Conservation (phyloP, 2,113 vertebrate species). For the Callithrix jacchus region DNA sequence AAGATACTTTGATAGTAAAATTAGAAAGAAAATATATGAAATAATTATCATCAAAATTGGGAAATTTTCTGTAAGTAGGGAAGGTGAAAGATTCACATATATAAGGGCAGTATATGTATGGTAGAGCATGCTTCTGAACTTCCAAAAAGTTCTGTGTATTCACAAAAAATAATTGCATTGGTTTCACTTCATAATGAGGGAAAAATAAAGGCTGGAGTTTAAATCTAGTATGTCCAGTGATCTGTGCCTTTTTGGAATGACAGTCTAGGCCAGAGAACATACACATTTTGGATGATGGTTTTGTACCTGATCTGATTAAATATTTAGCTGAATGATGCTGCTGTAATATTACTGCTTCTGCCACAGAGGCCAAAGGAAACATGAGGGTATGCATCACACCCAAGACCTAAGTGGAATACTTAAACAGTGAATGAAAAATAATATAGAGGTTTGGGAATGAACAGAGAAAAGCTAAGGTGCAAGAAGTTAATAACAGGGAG, state of each 20-base stretch:
- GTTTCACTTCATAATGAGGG: not conserved
- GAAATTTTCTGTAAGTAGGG: not conserved
- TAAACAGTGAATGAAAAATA: not conserved
- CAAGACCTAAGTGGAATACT: not conserved
- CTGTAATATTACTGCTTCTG: not conserved
- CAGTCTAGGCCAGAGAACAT: not conserved
- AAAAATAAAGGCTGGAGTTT: not conserved
- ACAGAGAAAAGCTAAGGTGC: not conserved
- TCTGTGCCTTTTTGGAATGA: not conserved
- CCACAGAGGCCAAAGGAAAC: not conserved
- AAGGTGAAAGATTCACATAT: not conserved
- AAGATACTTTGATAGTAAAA: not conserved
- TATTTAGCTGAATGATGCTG: not conserved
- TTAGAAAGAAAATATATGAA: not conserved
- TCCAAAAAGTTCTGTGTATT: not conserved
- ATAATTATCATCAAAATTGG: not conserved
- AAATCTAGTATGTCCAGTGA: not conserved
- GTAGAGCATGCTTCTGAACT: accelerated
- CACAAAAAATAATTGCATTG: not conserved
- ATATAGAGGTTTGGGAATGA: not conserved
- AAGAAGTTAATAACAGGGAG: not conserved
- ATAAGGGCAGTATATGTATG: not conserved
- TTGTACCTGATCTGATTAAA: not conserved
- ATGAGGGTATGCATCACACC: not conserved
- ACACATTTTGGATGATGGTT: too few species aligned